A percentile compares a stretch with the other conserved stretches of the same genome.
Evolutionary conservation across 2,113 vertebrate genomes (phyloP).

Genomic region (Atherinomorus stipes): DNA sequence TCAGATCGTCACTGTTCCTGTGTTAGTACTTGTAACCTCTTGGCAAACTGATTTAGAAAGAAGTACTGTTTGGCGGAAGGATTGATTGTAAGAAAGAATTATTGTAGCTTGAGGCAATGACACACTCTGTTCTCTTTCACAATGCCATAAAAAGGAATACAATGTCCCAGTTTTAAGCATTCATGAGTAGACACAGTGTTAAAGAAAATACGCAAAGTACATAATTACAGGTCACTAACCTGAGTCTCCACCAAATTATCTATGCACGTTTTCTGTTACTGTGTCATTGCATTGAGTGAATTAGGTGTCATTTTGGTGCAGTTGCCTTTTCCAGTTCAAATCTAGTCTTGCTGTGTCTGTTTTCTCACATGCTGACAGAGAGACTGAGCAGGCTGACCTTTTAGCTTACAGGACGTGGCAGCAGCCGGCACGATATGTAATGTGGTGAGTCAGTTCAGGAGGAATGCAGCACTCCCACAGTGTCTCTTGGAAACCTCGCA

Average conservation of each 20-base stretch:
- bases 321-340: background rate
- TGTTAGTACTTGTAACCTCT: constrained; percentile 36
- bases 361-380: constrained; percentile 33
- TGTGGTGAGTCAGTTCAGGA: constrained; percentile 54
- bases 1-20: constrained; percentile 24
- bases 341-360: constrained; percentile 21
- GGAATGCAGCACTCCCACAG: constrained; percentile 61
- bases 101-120: constrained; percentile 36
- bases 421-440: constrained; percentile 32
- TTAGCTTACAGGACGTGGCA: constrained; percentile 45
- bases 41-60: constrained; percentile 51
- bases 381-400: constrained; percentile 52
- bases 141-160: constrained; percentile 16
- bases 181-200: background rate
- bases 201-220: background rate
- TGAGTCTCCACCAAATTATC: constrained; percentile 1
- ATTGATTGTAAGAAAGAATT: constrained; percentile 34
- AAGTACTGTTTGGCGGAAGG: constrained; percentile 28
- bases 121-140: constrained; percentile 57
- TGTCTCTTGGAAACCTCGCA: constrained; percentile 33
- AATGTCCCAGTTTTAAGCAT: constrained; percentile 11
- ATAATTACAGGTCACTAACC: constrained; percentile 12
- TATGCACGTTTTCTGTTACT: background rate
- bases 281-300: too few relatives aligned
- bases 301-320: background rate